Percentiles rank a stretch among this genome's conserved stretches.
phyloP scores from a whole-genome alignment of 2,113 vertebrate species.

The Boleophthalmus pectinirostris region DNA sequence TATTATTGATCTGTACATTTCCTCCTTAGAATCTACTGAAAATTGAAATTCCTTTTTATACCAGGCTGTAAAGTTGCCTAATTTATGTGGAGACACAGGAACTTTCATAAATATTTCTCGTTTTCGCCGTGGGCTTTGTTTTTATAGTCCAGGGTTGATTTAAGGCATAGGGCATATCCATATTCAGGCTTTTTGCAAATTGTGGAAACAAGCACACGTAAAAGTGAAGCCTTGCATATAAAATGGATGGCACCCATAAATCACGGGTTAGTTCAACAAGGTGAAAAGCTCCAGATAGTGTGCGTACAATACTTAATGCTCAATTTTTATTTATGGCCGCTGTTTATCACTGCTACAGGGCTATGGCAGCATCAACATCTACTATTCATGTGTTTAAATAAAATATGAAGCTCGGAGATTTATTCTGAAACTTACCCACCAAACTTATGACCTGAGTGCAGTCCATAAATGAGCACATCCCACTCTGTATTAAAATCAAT shows the following conservation, averaged over 20 bases:
- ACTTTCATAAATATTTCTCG: conserved; percentile 1
- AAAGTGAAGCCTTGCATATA: conserved; percentile 4
- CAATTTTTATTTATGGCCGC: conserved; percentile 13
- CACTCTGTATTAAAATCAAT: neutral
- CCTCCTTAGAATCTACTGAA: neutral
- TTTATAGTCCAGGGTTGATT: neutral
- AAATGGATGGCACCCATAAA: conserved; percentile 26
- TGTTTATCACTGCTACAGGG: conserved; percentile 12
- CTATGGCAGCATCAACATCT: neutral
- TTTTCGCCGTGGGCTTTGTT: conserved; percentile 6
- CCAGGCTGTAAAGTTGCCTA: neutral
- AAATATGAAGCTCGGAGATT: conserved; percentile 10
- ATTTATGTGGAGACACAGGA: neutral
- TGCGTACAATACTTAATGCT: conserved; percentile 8
- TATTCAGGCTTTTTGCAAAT: conserved; percentile 15
- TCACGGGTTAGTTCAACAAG: conserved; percentile 17
- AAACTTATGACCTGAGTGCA: neutral
- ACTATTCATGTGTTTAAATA: conserved; percentile 6
- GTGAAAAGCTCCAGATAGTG: neutral
- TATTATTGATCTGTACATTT: neutral
- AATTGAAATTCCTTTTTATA: neutral
- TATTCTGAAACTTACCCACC: neutral
- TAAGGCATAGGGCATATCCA: conserved; percentile 12
- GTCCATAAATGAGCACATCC: conserved; percentile 1
- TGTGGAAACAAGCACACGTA: conserved; percentile 5